These are phyloP conservation scores for Aurelia coerulea DNA, from an alignment of 30 jellyfish, hydroid and myxozoan genomes.

Conservation along the genomic window DNA sequence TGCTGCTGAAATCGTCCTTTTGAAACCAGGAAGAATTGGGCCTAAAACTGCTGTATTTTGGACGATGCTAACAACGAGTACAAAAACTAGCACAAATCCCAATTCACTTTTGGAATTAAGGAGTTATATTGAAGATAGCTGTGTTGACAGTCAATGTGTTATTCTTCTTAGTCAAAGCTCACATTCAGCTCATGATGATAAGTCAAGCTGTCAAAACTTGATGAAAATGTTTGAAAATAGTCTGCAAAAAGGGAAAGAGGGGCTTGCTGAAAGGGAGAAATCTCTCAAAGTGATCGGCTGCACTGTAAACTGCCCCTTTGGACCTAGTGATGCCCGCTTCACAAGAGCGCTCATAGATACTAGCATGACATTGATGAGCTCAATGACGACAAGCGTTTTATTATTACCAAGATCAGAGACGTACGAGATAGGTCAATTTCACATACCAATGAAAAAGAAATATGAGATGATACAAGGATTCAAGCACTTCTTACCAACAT, in stretches of 20 bases:
- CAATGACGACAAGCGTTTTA: constrained; percentile 11
- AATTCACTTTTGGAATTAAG: background rate
- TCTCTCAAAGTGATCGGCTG: constrained; percentile 17
- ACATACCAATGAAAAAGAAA: constrained; percentile 39
- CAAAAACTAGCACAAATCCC: background rate
- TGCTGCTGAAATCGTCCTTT: constrained; percentile 24
- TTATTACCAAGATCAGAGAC: constrained; percentile 15
- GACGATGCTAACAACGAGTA: background rate
- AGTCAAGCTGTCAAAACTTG: constrained; percentile 2
- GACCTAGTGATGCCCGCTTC: constrained; percentile 11
- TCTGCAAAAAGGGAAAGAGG: background rate
- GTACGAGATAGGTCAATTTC: constrained; percentile 17
- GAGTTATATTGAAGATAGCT: background rate
- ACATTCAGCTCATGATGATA: constrained; percentile 4
- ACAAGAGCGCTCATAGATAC: background rate
- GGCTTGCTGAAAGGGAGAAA: background rate
- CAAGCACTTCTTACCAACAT: constrained; percentile 16
- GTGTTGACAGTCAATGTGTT: constrained; percentile 5
- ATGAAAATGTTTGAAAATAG: background rate
- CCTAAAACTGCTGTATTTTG: constrained; percentile 9
- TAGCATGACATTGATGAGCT: background rate
- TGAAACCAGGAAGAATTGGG: background rate
- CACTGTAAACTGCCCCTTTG: constrained; percentile 30
- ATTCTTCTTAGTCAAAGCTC: constrained; percentile 17
- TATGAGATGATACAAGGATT: constrained; percentile 52